Base-by-base conservation (phyloP, 1,140 invertebrate species). In the Drosophila miranda region DNA sequence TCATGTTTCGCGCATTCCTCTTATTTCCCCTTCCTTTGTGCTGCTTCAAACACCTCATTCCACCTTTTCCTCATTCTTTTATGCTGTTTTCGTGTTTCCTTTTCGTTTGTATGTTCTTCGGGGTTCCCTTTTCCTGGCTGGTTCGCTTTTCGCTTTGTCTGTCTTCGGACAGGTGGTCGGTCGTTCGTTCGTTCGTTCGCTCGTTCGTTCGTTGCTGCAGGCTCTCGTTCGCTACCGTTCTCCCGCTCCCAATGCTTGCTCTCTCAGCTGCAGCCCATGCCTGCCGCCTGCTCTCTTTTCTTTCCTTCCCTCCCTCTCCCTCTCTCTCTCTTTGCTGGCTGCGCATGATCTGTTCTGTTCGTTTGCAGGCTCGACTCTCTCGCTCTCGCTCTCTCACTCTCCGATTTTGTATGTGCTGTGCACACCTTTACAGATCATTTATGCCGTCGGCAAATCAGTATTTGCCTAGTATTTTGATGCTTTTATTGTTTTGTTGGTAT, bases 81-180 rank as follows among this genome's bases (percentile, higher is more conserved):
- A 34, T 64, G 60, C 56, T 57, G 21, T 42, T 45, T 55, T 52
- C 51, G 30, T 50, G 28, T 26, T 62, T 67, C 41, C 48, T 63
- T 50, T 61, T 49, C 30, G 34, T n/a, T 42, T 63, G 44, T 42
- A 38, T 38, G 45, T 46, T 63, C 43, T 55, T 21, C 28, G 59
- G 14, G 49, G 34, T 26, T 70, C 66, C 67, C 56, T 55, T 70
- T 57, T 42, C 38, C 63, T 57, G 59, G 13, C 50, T 51, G 82
- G 50, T 54, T 53, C 56, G 54, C 42, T 60, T 58, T 52, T 81
- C 69, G 53, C 50, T 54, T 61, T 69, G 61, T 46, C 56, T 41
- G 56, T 54, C 58, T 67, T 83, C 60, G 64, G 79, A 83, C 78
- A 82, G 78, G 78, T 81, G 78, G 75, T 82, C 79, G 78, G 9